Evolutionary conservation across 2,113 vertebrate genomes (phyloP).

Genomic region (Phainopepla nitens): DNA sequence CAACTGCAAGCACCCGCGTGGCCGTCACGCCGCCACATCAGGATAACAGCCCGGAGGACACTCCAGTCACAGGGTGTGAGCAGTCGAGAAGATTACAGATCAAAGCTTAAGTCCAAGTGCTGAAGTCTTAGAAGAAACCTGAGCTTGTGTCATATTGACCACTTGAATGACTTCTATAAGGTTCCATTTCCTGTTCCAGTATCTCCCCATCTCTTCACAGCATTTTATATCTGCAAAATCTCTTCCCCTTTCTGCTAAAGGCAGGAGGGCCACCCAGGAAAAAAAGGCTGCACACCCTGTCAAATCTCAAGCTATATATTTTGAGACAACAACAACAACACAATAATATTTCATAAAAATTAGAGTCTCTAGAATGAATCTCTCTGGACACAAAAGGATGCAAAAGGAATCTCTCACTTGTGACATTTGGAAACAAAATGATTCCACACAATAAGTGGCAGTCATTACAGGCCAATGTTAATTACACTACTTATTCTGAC

Average conservation of each 20-base stretch:
- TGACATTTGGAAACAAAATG: neutral
- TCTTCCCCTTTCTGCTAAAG: neutral
- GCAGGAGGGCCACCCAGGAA: neutral
- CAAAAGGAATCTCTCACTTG: neutral
- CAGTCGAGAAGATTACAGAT: neutral
- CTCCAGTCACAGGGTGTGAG: neutral
- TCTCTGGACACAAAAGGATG: neutral
- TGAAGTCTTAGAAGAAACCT: neutral
- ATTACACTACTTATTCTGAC: neutral
- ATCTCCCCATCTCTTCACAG: neutral
- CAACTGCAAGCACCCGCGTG: fast-evolving
- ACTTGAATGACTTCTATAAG: neutral
- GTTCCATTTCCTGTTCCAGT: neutral
- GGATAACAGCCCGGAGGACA: neutral
- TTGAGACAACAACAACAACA: neutral
- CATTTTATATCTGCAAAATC: neutral
- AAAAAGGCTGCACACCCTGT: neutral
- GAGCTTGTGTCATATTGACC: neutral
- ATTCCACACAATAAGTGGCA: neutral
- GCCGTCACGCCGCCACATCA: fast-evolving
- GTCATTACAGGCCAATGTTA: neutral
- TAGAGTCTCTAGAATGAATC: neutral
- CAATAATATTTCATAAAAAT: neutral
- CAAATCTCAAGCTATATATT: neutral
- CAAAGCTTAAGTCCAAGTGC: neutral